Conservation (phyloP, 2,888 invertebrate species). For the Callosobruchus maculatus region DNA sequence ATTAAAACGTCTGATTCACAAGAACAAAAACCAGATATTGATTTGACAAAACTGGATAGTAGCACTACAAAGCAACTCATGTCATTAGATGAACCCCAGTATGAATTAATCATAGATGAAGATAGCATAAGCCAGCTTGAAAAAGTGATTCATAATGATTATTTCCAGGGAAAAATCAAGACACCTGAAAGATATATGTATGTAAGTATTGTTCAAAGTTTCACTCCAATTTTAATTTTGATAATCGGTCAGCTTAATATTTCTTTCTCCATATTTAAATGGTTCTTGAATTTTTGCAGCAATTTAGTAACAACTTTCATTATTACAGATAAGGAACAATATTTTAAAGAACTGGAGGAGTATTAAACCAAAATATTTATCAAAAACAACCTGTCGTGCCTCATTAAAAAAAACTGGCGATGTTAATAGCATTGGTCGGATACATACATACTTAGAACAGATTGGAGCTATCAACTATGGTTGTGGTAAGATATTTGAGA, state of each 20-base stretch:
- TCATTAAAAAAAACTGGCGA: conserved; percentile 61
- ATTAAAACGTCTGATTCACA: not conserved
- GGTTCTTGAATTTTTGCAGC: conserved; percentile 1
- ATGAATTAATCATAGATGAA: conserved; percentile 46
- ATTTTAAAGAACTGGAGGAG: conserved; percentile 56
- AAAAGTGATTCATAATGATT: conserved; percentile 54
- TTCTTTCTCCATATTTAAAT: too few relatives aligned
- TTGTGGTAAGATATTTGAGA: conserved; percentile 54
- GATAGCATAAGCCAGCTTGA: conserved; percentile 53
- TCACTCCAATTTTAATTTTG: too few relatives aligned
- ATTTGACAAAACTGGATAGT: conserved; percentile 29
- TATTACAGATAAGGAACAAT: conserved; percentile 54
- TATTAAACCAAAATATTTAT: conserved; percentile 55
- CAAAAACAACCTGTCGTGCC: conserved; percentile 56
- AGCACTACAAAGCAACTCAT: conserved; percentile 31
- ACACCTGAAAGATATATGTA: conserved; percentile 57
- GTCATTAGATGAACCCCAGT: conserved; percentile 48
- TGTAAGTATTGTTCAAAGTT: conserved; percentile 28
- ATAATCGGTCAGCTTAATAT: too few relatives aligned
- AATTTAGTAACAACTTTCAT: not conserved
- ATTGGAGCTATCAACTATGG: conserved; percentile 63
- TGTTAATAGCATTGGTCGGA: conserved; percentile 58
- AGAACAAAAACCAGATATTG: not conserved
- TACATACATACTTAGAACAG: conserved; percentile 60
- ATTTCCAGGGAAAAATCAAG: conserved; percentile 56